Percentiles rank a stretch among this genome's conserved stretches.
phyloP scores from a whole-genome alignment of 2,888 invertebrate species.

The Parnassius smintheus region DNA sequence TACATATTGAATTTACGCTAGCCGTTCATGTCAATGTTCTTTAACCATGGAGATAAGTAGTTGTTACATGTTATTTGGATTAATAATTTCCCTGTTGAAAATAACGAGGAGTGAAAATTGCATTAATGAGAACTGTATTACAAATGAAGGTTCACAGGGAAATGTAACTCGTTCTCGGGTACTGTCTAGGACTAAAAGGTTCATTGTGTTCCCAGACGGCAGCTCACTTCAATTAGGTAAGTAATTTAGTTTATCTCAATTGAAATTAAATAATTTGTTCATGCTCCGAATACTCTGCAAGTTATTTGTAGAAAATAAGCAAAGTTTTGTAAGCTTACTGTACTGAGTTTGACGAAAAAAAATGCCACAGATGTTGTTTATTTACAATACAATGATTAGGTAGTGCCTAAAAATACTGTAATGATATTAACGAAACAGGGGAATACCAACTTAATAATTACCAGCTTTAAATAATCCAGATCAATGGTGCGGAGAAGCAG shows the following conservation, averaged over 20 bases:
- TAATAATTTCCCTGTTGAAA: constrained; percentile 39
- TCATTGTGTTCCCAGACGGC: constrained; percentile 81
- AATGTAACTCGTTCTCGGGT: constrained; percentile 47
- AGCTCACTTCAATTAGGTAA: constrained; percentile 82
- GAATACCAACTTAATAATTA: too few species aligned
- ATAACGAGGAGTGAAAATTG: constrained; percentile 45
- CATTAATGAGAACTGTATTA: constrained; percentile 42
- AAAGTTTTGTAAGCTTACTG: background rate
- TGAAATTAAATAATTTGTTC: constrained; percentile 15
- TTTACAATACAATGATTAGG: too few species aligned
- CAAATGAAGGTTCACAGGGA: constrained; percentile 39
- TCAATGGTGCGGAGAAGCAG: too few species aligned
- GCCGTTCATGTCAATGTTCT: constrained; percentile 2
- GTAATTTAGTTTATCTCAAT: constrained; percentile 36
- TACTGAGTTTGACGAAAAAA: too few species aligned
- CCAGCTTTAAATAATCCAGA: too few species aligned
- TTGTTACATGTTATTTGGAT: constrained; percentile 27
- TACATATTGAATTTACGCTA: constrained; percentile 30
- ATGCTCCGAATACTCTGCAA: background rate
- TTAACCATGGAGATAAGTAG: constrained; percentile 29
- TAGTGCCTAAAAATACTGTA: too few species aligned
- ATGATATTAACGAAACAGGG: too few species aligned
- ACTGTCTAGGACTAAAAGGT: constrained; percentile 80
- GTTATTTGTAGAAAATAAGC: background rate
- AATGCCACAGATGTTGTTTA: too few species aligned